A percentile compares a stretch with the other conserved stretches of the same genome.
Conservation (phyloP, 2,113 vertebrate species). For the Laticauda colubrina region DNA sequence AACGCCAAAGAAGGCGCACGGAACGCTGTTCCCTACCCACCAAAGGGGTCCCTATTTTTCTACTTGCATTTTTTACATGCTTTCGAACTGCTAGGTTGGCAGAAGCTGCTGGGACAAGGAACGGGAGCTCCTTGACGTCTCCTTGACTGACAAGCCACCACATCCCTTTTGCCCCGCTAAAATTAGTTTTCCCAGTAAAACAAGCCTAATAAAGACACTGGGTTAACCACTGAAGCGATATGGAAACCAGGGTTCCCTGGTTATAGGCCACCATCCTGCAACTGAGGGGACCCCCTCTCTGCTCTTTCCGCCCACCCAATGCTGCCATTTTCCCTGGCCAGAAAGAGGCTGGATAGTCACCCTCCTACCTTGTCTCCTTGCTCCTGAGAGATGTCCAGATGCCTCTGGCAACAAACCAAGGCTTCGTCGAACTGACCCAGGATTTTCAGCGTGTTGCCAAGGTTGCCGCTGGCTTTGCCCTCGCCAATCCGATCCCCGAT, state of each 20-base stretch:
- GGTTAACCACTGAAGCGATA: not conserved
- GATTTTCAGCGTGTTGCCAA: constrained; percentile 93
- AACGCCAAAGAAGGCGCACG: too few species aligned
- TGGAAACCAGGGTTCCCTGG: not conserved
- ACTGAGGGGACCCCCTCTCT: rapidly evolving
- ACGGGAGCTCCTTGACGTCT: too few species aligned
- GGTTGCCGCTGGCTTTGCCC: constrained; percentile 95
- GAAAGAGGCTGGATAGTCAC: not conserved
- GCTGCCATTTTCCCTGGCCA: not conserved
- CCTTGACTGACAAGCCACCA: too few species aligned
- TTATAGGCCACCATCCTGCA: not conserved
- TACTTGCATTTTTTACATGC: too few species aligned
- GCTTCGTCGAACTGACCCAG: constrained; percentile 94
- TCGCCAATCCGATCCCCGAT: constrained; percentile 95
- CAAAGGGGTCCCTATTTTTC: too few species aligned
- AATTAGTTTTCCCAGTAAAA: too few species aligned
- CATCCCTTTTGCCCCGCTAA: too few species aligned
- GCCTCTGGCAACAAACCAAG: constrained; percentile 89
- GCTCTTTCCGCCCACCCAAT: not conserved
- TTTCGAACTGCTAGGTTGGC: too few species aligned
- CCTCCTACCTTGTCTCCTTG: constrained; percentile 89
- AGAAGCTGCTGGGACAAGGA: too few species aligned
- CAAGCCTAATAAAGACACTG: too few species aligned
- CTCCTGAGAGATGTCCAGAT: constrained; percentile 94
- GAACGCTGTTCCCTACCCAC: too few species aligned